phyloP scores from a whole-genome alignment of 2,797 vertebrate species.

The Moxostoma hubbsi region DNA sequence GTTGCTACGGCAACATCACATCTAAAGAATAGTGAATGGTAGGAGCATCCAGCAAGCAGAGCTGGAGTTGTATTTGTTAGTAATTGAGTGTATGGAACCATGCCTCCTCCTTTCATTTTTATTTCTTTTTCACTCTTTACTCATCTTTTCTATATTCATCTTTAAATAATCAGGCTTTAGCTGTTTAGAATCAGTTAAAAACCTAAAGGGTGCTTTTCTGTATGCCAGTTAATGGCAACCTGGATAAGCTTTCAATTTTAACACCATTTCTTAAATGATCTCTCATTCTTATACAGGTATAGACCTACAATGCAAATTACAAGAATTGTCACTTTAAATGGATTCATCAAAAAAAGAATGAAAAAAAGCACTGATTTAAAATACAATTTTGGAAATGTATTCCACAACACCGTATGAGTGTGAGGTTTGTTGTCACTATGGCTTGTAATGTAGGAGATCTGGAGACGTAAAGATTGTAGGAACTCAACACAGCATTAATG shows the following conservation, averaged over 20 bases:
- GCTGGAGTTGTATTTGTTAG: conserved; percentile 38
- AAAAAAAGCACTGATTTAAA: too few relatives aligned
- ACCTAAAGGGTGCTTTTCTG: background rate
- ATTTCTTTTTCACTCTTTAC: conserved; percentile 3
- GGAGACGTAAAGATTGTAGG: too few relatives aligned
- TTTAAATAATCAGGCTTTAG: background rate
- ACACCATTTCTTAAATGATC: background rate
- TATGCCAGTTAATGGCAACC: background rate
- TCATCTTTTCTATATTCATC: background rate
- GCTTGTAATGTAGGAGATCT: too few relatives aligned
- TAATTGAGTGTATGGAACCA: background rate
- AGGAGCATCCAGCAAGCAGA: conserved; percentile 66
- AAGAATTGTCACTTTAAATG: too few relatives aligned
- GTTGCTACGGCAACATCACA: conserved; percentile 89
- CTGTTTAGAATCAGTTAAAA: background rate
- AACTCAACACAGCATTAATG: too few relatives aligned
- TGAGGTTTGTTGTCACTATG: too few relatives aligned
- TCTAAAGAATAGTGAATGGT: conserved; percentile 88
- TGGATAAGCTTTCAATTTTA: too few relatives aligned
- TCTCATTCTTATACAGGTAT: too few relatives aligned
- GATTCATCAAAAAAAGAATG: too few relatives aligned
- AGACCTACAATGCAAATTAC: too few relatives aligned
- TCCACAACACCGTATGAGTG: too few relatives aligned
- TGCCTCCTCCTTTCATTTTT: background rate
- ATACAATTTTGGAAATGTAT: too few relatives aligned